phyloP scores from a whole-genome alignment of 1,140 invertebrate genomes.

The Drosophila pectinifera region DNA sequence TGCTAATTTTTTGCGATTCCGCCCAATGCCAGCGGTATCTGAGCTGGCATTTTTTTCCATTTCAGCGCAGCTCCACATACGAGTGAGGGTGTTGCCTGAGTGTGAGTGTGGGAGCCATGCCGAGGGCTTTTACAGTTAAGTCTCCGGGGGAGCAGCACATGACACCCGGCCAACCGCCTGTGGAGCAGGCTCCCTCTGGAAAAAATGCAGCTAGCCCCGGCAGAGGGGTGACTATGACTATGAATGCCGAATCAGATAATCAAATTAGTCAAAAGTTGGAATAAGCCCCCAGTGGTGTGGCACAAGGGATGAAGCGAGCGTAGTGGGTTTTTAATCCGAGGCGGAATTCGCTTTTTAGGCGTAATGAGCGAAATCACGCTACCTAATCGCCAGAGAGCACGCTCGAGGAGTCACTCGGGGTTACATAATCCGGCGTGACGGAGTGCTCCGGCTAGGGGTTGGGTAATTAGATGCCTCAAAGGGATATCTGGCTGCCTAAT shows the following conservation, averaged over 20 bases:
- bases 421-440: slow-evolving; percentile 28
- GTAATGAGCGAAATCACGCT: slow-evolving; percentile 35
- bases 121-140: slow-evolving; percentile 51
- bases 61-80: slow-evolving; percentile 8
- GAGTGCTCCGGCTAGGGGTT: slow-evolving; percentile 8
- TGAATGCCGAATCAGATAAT: slow-evolving; percentile 56
- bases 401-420: slow-evolving; percentile 31
- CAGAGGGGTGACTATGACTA: slow-evolving; percentile 20
- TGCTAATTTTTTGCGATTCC: slow-evolving; percentile 84
- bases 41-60: slow-evolving; percentile 49
- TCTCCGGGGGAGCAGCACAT: slow-evolving; percentile 24
- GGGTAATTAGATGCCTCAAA: slow-evolving; percentile 41
- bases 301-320: slow-evolving; percentile 28
- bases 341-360: slow-evolving; percentile 21
- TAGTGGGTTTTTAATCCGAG: slow-evolving; percentile 27
- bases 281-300: slow-evolving; percentile 22
- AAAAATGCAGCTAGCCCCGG: slow-evolving; percentile 19
- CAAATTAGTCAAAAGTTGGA: slow-evolving; percentile 55
- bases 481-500: slow-evolving; percentile 12
- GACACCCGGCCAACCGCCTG: slow-evolving; percentile 63
- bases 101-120: slow-evolving; percentile 40
- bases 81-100: slow-evolving; percentile 19
- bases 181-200: slow-evolving; percentile 41
- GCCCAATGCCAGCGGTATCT: slow-evolving; percentile 69
- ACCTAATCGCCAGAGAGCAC: slow-evolving; percentile 28